Evolutionary conservation across 2,888 invertebrate genomes (phyloP).

Genomic region (Nycteola revayana): DNA sequence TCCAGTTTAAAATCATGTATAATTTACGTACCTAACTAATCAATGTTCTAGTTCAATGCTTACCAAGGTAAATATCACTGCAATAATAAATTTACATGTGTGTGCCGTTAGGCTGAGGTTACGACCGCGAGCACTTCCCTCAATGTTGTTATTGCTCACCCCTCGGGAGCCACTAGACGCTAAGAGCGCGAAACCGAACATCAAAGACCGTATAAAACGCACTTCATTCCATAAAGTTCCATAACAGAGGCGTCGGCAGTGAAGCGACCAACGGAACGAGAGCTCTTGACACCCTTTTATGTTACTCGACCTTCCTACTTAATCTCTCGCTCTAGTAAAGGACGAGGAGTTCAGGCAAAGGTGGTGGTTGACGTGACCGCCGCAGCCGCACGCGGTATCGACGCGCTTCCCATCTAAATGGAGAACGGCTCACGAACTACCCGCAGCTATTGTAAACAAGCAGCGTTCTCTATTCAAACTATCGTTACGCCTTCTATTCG

Average conservation of each 20-base stretch:
- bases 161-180: constrained; percentile 64
- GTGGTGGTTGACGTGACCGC: constrained; percentile 56
- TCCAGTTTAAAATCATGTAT: too few relatives aligned
- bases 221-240: constrained; percentile 73
- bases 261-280: constrained; percentile 53
- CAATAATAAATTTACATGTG: constrained; percentile 46
- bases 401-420: constrained; percentile 72
- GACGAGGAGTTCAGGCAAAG: constrained; percentile 44
- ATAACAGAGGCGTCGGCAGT: constrained; percentile 60
- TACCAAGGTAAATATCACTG: constrained; percentile 16
- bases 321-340: constrained; percentile 24
- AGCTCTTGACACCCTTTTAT: constrained; percentile 47
- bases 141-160: constrained; percentile 62
- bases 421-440: constrained; percentile 75
- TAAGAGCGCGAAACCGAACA: constrained; percentile 72
- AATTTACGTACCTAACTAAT: too few relatives aligned
- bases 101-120: constrained; percentile 48
- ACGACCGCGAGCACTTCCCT: constrained; percentile 57
- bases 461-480: constrained; percentile 73
- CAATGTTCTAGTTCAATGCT: too few relatives aligned
- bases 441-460: constrained; percentile 78
- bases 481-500: constrained; percentile 67
- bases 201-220: constrained; percentile 75
- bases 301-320: constrained; percentile 33
- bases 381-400: constrained; percentile 63